These are phyloP conservation scores for Hestina assimilis DNA, from an alignment of 1,140 invertebrate species.

Conservation along the genomic window DNA sequence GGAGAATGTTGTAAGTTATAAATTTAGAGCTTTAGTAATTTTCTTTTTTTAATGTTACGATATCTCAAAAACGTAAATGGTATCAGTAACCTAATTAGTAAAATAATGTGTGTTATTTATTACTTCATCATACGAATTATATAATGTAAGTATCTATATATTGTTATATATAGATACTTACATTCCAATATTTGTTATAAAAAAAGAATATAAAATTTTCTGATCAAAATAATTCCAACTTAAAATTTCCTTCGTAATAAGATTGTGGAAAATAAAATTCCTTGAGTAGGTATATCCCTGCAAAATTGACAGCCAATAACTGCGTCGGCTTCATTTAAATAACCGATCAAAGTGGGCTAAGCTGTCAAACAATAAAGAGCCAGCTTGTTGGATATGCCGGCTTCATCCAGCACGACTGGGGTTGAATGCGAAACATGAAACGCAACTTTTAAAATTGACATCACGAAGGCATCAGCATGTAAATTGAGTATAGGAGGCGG, in stretches of 20 bases:
- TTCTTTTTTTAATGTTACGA: too few relatives aligned
- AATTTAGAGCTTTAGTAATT: too few relatives aligned
- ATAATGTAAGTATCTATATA: too few relatives aligned
- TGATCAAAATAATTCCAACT: too few relatives aligned
- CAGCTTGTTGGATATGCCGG: constrained; percentile 52
- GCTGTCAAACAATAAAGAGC: constrained; percentile 63
- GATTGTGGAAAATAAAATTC: constrained; percentile 7
- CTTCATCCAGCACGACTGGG: constrained; percentile 47
- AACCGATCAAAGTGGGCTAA: constrained; percentile 61
- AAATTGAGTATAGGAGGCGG: constrained; percentile 25
- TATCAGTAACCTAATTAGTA: too few relatives aligned
- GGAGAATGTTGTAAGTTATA: too few relatives aligned
- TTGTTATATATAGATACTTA: too few relatives aligned
- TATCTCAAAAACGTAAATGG: too few relatives aligned
- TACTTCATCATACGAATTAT: too few relatives aligned
- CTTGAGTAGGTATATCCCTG: constrained; percentile 42
- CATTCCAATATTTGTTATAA: too few relatives aligned
- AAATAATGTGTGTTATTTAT: too few relatives aligned
- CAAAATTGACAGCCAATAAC: constrained; percentile 64
- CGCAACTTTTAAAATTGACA: constrained; percentile 47
- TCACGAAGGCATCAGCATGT: constrained; percentile 28
- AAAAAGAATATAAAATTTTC: too few relatives aligned
- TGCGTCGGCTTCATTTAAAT: constrained; percentile 66
- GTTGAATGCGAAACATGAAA: constrained; percentile 46
- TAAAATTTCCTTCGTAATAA: background rate